Conservation (phyloP, 2,113 vertebrate genomes). For the Passer domesticus region DNA sequence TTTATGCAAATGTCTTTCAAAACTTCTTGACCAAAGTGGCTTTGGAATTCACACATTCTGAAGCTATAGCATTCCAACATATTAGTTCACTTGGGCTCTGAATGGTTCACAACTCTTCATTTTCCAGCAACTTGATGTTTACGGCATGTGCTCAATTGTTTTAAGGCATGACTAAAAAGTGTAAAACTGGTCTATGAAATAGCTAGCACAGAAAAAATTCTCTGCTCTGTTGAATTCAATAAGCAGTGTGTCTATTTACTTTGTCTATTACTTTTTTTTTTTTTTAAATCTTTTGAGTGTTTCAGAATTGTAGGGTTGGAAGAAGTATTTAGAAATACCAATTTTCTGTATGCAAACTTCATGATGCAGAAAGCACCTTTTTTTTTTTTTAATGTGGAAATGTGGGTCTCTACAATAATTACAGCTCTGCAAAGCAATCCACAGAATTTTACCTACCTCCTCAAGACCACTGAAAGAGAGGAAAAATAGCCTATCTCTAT, state of each 20-base stretch:
- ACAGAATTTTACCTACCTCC: neutral
- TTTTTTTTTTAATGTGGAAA: neutral
- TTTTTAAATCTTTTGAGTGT: conserved; percentile 52
- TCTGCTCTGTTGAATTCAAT: conserved; percentile 66
- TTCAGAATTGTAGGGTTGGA: conserved; percentile 60
- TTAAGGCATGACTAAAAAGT: conserved; percentile 74
- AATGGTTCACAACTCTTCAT: conserved; percentile 67
- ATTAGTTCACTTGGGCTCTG: conserved; percentile 61
- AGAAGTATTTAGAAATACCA: conserved; percentile 48
- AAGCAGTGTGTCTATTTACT: conserved; percentile 53
- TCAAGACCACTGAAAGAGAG: neutral
- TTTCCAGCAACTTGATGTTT: conserved; percentile 64
- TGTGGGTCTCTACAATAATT: conserved; percentile 21
- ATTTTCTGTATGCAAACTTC: conserved; percentile 56
- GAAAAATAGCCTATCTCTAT: neutral
- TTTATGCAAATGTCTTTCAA: conserved; percentile 61
- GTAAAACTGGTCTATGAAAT: conserved; percentile 69
- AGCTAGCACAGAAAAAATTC: conserved; percentile 63
- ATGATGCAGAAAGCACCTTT: neutral
- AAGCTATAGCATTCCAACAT: conserved; percentile 49
- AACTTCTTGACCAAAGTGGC: conserved; percentile 12
- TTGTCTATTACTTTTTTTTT: conserved; percentile 24
- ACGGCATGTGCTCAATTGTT: conserved; percentile 73
- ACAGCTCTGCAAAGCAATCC: conserved; percentile 19
- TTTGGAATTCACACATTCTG: conserved; percentile 64